Evolutionary conservation across 2,113 vertebrate genomes (phyloP), one percentile per base, ranked within the genome.

Genomic region (Muntiacus muntjak): DNA sequence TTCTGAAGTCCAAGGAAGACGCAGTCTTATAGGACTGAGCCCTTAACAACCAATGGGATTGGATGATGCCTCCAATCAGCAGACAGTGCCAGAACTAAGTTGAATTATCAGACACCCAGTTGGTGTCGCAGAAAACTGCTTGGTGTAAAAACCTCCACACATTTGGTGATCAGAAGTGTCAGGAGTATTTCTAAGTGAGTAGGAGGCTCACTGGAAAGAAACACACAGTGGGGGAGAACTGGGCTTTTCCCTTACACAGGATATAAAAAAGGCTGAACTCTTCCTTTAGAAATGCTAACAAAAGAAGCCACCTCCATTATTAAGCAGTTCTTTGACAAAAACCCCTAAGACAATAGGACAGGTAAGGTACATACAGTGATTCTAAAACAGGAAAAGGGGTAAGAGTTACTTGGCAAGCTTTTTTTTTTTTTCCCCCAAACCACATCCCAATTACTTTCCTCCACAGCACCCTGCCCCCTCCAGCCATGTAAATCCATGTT

Each of bases 381-480:
- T 89, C 40, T 89, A 82, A 91, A 96, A 82, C 47, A 93, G 47
- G 13, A 87, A 85, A 87, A 79, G 62, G 11, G 1, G 19, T 76
- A 33, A 94, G 30, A 92, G 54, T 81, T 47, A 82, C 54, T 76
- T 33, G 33, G 40, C 23, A 90, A 79, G n/a, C 13, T 78, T 40
- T 11, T 50, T 71, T 23, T 58, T 23, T 36, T 33, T 50, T 57
- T 7, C 5, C 30, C 45, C 82, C 6, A 87, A 87, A 87, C 8
- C 40, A 67, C 57, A 92, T 89, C 26, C 47, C 43, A 94, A 26
- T 3, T 28, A 52, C 50, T 1, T 55, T 43, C 25, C 12, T 54
- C 23, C 71, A 43, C 12, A 76, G 40, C 19, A 6, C 3, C 23
- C 1, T 28, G 8, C 13, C 5, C 25, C 0, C n/a, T 13, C 23